Evolutionary conservation across 2,888 invertebrate species (phyloP), one percentile per base, ranked within the genome.

Genomic region (Strigamia transsilvanica): DNA sequence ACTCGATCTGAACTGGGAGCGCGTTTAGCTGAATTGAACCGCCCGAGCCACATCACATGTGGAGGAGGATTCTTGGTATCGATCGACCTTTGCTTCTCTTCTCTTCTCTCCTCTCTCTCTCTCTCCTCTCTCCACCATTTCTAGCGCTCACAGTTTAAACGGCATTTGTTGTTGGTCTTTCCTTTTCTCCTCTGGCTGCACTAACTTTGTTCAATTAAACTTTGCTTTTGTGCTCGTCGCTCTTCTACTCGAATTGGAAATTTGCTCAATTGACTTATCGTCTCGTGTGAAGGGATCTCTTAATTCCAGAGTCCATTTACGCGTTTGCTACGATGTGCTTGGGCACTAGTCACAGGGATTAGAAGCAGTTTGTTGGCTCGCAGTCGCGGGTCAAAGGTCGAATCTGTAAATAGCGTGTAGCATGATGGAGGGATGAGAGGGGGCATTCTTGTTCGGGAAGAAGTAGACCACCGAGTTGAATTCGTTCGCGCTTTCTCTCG

Each of bases 261-360:
- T 21, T 7, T 12, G 61, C 61, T 66, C 10, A 66, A 66, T 66
- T 66, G 61, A 66, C n/a, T 66, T 66, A 66, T 66, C 61, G 61
- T 21, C 18, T 23, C 7, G 61, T 66, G 61, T 21, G 61, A 12
- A 66, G 21, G 18, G 7, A 66, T 23, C 61, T 66, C 61, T 66
- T 66, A 66, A 66, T 66, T 66, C 23, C 61, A 66, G 61, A 66
- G 61, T 66, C 61, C 61, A 66, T 66, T 66, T 66, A 66, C 51
- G 51, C 15, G 51, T 51, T 51, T 4, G 51, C 51, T 15, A 51
- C 61, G 61, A 23, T 66, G 61, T 66, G 61, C 61, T 66, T 66
- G 21, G 23, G 61, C 61, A 66, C 18, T 66, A 66, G 61, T 66
- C 61, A 18, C 61, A 66, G 61, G 61, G 61, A 66, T 66, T 66